Percentiles rank a stretch among this genome's conserved stretches.
Evolutionary conservation across 1,140 invertebrate species (phyloP).

Genomic region (Neodiprion lecontei): DNA sequence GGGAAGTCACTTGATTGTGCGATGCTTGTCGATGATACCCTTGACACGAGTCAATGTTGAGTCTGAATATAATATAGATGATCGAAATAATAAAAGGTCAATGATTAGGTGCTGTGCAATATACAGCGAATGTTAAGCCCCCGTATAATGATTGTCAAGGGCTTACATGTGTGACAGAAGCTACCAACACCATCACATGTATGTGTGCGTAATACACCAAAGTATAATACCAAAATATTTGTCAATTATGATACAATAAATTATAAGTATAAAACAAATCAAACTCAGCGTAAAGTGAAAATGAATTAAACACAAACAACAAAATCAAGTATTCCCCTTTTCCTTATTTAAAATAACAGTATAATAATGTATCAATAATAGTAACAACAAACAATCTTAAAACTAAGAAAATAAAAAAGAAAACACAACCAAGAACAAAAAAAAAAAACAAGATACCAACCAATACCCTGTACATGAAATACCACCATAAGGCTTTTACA

Average conservation of each 20-base stretch:
- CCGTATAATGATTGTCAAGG: background rate
- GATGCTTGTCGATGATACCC: slow-evolving; percentile 25
- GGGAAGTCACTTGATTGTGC: slow-evolving; percentile 49
- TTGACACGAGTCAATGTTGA: slow-evolving; percentile 5
- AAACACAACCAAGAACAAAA: slow-evolving; percentile 30
- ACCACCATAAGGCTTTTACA: background rate
- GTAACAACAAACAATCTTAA: slow-evolving; percentile 18
- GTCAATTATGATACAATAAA: background rate
- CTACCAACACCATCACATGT: background rate
- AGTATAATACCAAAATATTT: too few species aligned
- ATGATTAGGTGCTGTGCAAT: background rate
- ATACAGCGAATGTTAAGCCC: background rate
- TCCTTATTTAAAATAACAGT: slow-evolving; percentile 35
- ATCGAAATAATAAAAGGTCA: background rate
- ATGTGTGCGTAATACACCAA: background rate
- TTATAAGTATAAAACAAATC: background rate
- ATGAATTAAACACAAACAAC: slow-evolving; percentile 45
- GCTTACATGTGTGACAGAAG: background rate
- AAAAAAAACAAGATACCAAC: slow-evolving; percentile 31
- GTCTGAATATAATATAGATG: background rate
- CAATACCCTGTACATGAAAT: slow-evolving; percentile 22
- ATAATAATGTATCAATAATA: slow-evolving; percentile 19
- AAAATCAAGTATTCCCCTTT: slow-evolving; percentile 56
- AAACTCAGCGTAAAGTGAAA: slow-evolving; percentile 24
- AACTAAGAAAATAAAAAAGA: slow-evolving; percentile 22